phyloP scores from a whole-genome alignment of 1,140 invertebrate genomes.

The Orussus abietinus region DNA sequence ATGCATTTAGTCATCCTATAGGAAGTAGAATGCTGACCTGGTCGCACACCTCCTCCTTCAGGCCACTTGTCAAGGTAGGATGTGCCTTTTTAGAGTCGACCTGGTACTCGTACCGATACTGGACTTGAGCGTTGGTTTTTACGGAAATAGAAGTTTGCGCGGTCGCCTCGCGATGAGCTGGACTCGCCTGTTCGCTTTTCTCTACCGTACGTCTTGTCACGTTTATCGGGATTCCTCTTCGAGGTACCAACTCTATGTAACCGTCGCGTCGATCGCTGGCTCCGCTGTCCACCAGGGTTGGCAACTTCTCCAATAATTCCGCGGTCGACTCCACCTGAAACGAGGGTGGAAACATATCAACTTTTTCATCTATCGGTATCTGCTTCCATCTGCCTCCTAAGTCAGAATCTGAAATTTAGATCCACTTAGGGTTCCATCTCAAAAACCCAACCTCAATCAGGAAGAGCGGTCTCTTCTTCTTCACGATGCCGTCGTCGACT shows the following conservation, averaged over 20 bases:
- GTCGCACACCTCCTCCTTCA: constrained; percentile 37
- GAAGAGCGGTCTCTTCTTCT: constrained; percentile 56
- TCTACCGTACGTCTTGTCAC: too few species aligned
- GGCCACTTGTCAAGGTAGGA: constrained; percentile 52
- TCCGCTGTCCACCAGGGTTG: constrained; percentile 40
- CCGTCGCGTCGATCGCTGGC: constrained; percentile 61
- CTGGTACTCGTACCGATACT: constrained; percentile 51
- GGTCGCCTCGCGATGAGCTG: constrained; percentile 22
- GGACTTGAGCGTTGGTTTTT: constrained; percentile 62
- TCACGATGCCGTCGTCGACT: constrained; percentile 55
- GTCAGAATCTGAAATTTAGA: neutral
- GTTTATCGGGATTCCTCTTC: constrained; percentile 57
- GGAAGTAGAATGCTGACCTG: constrained; percentile 33
- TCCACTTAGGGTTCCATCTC: too few species aligned
- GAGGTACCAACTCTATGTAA: constrained; percentile 60
- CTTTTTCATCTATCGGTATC: neutral
- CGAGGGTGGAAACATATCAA: neutral
- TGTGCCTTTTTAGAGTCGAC: too few species aligned
- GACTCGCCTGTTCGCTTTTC: too few species aligned
- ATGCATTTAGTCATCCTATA: neutral
- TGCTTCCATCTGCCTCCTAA: neutral
- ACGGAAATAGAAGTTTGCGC: too few species aligned
- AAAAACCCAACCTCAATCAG: constrained; percentile 62
- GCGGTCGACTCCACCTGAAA: constrained; percentile 25
- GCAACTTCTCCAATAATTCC: constrained; percentile 23